Percentiles rank a stretch among this genome's conserved stretches.
Conservation (phyloP, 2,797 vertebrate genomes). For the Sphenodon punctatus region DNA sequence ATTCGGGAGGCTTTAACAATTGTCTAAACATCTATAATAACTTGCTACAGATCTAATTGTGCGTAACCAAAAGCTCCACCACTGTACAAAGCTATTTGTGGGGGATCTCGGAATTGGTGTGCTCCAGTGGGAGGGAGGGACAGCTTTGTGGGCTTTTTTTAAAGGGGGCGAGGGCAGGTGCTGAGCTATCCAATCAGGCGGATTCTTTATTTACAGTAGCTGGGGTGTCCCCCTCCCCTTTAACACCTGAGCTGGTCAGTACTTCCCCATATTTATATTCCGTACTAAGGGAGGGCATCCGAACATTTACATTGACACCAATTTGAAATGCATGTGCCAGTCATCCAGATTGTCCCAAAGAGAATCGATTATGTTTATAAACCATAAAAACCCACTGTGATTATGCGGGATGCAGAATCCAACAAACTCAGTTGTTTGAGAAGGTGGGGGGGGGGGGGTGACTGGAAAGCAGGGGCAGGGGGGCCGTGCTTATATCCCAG, state of each 20-base stretch:
- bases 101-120: background rate
- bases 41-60: background rate
- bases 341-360: background rate
- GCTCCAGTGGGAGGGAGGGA: background rate
- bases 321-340: background rate
- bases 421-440: background rate
- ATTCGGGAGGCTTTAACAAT: background rate
- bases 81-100: background rate
- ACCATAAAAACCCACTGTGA: background rate
- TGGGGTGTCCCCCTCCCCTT: background rate
- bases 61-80: background rate
- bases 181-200: background rate
- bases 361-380: background rate
- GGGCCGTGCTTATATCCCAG: background rate
- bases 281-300: background rate
- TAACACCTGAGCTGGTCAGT: background rate
- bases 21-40: background rate
- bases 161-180: background rate
- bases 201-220: background rate
- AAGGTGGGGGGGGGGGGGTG: background rate
- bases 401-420: background rate
- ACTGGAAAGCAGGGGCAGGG: background rate
- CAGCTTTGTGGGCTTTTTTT: background rate
- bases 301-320: background rate
- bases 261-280: background rate